phyloP scores from a whole-genome alignment of 2,797 vertebrate genomes.

The Spinibarbus caldwelli region DNA sequence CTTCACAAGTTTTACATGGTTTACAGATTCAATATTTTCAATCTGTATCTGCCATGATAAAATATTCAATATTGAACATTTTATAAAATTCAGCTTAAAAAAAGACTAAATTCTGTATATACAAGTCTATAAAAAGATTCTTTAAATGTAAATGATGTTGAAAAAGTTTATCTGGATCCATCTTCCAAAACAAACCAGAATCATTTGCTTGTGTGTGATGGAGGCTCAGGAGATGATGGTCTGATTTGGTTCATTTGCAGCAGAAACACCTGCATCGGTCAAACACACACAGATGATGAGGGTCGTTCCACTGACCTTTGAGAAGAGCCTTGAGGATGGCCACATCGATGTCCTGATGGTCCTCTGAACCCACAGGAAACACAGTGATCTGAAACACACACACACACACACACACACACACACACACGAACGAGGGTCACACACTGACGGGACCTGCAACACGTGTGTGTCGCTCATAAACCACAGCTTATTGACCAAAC shows the following conservation, averaged over 20 bases:
- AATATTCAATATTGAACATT: too few species aligned
- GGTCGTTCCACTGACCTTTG: constrained; percentile 82
- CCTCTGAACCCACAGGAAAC: constrained; percentile 96
- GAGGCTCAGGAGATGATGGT: background rate
- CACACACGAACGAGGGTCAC: too few species aligned
- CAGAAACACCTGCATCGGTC: background rate
- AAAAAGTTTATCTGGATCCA: background rate
- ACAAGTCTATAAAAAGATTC: background rate
- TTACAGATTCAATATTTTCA: too few species aligned
- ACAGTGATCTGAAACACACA: constrained; percentile 87
- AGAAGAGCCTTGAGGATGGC: constrained; percentile 95
- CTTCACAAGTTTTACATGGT: too few species aligned
- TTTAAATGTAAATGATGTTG: background rate
- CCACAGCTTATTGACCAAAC: background rate
- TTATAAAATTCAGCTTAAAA: too few species aligned
- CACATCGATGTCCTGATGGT: constrained; percentile 96
- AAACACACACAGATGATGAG: background rate
- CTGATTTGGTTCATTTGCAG: background rate
- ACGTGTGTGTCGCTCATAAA: background rate
- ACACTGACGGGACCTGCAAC: background rate
- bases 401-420: constrained; percentile 52
- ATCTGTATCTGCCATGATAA: too few species aligned
- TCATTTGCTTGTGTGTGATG: background rate
- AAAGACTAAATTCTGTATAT: too few species aligned
- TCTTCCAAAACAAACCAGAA: background rate